Conservation (phyloP, 2,888 invertebrate genomes). For the Argynnis bischoffii region DNA sequence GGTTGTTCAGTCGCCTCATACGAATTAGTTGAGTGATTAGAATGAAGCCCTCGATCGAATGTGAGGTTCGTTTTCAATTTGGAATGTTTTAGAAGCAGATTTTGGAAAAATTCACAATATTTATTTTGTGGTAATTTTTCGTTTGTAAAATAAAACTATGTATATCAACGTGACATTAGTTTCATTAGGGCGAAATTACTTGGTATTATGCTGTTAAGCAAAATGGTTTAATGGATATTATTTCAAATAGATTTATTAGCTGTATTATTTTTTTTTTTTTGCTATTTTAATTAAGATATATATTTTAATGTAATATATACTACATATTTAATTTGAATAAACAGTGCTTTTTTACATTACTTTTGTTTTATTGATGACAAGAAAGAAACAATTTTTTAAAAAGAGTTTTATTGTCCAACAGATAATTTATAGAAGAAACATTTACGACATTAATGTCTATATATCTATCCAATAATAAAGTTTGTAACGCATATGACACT, state of each 20-base stretch:
- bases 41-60: slow-evolving; percentile 27
- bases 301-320: slow-evolving; percentile 81
- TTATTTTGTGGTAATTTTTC: slow-evolving; percentile 62
- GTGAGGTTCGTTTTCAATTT: slow-evolving; percentile 22
- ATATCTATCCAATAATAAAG: slow-evolving; percentile 56
- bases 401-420: slow-evolving; percentile 66
- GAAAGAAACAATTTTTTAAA: slow-evolving; percentile 9
- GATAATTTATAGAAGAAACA: slow-evolving; percentile 58
- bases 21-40: slow-evolving; percentile 31
- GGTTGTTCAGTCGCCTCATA: slow-evolving; percentile 27
- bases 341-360: slow-evolving; percentile 74
- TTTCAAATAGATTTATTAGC: slow-evolving; percentile 76
- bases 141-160: slow-evolving; percentile 58
- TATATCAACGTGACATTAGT: slow-evolving; percentile 59
- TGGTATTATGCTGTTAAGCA: slow-evolving; percentile 66
- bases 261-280: slow-evolving; percentile 76
- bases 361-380: slow-evolving; percentile 34
- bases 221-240: slow-evolving; percentile 74
- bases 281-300: slow-evolving; percentile 80
- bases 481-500: slow-evolving; percentile 53
- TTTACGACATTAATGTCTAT: slow-evolving; percentile 49
- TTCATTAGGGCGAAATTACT: slow-evolving; percentile 63
- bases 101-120: slow-evolving; percentile 59
- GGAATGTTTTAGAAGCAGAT: slow-evolving; percentile 30
- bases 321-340: slow-evolving; percentile 80